Evolutionary conservation across 2,888 invertebrate species (phyloP).

Genomic region (Empis livida): DNA sequence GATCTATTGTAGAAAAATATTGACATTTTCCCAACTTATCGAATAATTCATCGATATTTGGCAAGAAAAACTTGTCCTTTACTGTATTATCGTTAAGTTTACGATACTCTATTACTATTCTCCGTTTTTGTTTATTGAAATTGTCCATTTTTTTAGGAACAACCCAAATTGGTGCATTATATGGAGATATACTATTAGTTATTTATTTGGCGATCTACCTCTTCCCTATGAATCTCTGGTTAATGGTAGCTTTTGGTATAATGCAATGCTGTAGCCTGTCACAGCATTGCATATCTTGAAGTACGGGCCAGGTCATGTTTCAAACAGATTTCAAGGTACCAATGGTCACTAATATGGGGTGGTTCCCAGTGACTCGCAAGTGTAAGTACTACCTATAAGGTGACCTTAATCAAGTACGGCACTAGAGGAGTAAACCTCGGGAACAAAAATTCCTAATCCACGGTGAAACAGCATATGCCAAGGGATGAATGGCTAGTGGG

Average conservation of each 20-base stretch:
- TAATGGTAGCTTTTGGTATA: not conserved
- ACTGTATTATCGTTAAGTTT: slow-evolving; percentile 12
- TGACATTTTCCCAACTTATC: slow-evolving; percentile 15
- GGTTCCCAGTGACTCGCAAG: no score
- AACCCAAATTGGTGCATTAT: slow-evolving; percentile 13
- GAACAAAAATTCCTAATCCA: no score
- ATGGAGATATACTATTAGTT: slow-evolving; percentile 7
- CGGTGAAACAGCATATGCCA: no score
- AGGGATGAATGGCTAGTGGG: no score
- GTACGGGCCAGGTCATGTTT: no score
- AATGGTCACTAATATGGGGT: no score
- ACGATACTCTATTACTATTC: slow-evolving; percentile 1
- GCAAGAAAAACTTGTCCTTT: slow-evolving; percentile 14
- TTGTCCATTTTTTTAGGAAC: slow-evolving; percentile 12
- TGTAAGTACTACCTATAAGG: no score
- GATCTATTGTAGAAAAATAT: slow-evolving; percentile 15
- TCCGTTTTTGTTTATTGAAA: slow-evolving; percentile 1
- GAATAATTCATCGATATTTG: slow-evolving; percentile 16
- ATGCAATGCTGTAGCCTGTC: not conserved
- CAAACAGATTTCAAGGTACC: no score
- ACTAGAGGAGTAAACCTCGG: no score
- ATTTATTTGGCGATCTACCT: not conserved
- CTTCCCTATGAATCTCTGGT: not conserved
- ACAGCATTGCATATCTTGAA: no score
- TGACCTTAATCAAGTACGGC: no score